A percentile compares a stretch with the other conserved stretches of the same genome.
Evolutionary conservation across 2,113 vertebrate genomes (phyloP).

Genomic region (Gallinago paraguaiae): DNA sequence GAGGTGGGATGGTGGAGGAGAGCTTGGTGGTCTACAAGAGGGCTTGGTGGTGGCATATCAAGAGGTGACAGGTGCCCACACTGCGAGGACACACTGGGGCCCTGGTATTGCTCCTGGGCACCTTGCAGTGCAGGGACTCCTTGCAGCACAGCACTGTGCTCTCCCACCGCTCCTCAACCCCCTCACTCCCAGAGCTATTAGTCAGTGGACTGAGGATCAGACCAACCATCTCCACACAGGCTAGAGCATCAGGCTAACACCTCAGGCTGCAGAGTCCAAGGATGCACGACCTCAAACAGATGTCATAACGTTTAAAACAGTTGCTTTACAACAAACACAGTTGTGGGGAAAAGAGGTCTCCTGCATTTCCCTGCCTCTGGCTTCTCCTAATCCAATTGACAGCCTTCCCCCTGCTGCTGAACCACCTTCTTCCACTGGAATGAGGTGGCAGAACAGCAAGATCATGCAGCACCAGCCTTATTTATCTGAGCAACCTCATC

Average conservation of each 20-base stretch:
- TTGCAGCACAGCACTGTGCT: neutral
- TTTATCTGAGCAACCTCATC: neutral
- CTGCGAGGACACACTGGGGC: fast-evolving
- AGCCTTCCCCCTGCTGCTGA: neutral
- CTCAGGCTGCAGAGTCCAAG: neutral
- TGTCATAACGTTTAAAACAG: neutral
- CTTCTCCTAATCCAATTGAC: neutral
- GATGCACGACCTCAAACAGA: neutral
- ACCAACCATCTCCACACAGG: neutral
- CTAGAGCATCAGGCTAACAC: neutral
- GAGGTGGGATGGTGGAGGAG: neutral
- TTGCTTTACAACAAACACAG: neutral
- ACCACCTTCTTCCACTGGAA: neutral
- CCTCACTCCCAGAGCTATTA: neutral
- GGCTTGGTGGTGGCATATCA: neutral
- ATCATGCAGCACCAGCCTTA: neutral
- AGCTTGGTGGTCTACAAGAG: neutral
- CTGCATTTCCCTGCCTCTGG: neutral
- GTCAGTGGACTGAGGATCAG: neutral
- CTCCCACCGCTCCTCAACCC: neutral
- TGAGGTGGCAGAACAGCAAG: neutral
- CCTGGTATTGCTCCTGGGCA: neutral
- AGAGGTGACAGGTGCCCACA: neutral
- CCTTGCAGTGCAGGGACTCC: neutral
- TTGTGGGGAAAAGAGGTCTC: neutral